Conservation (phyloP, 64 coral and sea anemone species). For the Astreopora myriophthalma region DNA sequence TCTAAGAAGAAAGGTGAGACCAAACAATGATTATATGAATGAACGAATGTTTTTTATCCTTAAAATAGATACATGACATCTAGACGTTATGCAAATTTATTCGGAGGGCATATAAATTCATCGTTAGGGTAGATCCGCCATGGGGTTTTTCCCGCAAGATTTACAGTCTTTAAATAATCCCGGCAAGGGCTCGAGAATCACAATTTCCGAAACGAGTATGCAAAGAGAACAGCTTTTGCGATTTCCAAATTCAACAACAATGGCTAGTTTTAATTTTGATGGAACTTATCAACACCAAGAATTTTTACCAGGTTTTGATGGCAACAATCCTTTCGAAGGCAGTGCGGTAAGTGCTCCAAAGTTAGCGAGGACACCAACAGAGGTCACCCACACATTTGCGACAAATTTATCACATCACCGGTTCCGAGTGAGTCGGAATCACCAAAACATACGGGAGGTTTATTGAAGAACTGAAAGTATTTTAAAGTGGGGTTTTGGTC, state of each 20-base stretch:
- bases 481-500: too few relatives aligned
- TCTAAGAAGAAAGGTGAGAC: slow-evolving; percentile 5
- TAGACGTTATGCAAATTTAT: not conserved
- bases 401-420: too few relatives aligned
- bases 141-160: not conserved
- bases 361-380: not conserved
- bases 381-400: too few relatives aligned
- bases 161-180: slow-evolving; percentile 11
- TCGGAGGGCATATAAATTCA: not conserved
- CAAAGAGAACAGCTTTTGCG: slow-evolving; percentile 5
- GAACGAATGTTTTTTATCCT: not conserved
- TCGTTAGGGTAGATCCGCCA: too few relatives aligned
- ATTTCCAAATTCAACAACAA: not conserved
- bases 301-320: not conserved
- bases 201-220: not conserved
- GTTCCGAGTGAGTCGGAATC: too few relatives aligned
- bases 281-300: not conserved
- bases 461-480: too few relatives aligned
- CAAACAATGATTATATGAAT: slow-evolving; percentile 23
- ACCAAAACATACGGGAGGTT: too few relatives aligned
- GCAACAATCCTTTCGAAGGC: too few relatives aligned
- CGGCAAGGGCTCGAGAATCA: not conserved
- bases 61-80: slow-evolving; percentile 11
- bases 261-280: not conserved
- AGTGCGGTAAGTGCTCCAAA: not conserved